Evolutionary conservation across 1,140 invertebrate genomes (phyloP).

Genomic region (Drosophila paulistorum): DNA sequence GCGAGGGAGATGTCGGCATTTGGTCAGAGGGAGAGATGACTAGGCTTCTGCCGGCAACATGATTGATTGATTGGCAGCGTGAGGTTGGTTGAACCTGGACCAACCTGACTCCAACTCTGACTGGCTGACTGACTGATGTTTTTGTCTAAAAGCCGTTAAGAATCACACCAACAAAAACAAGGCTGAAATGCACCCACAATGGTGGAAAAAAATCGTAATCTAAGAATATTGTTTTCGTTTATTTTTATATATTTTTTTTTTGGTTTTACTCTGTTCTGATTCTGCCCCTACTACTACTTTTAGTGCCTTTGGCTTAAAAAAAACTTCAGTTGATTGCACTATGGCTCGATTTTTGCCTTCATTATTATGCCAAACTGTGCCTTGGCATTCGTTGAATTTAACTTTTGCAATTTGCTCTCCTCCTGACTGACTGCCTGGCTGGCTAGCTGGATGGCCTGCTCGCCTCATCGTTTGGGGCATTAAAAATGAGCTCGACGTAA

Average conservation of each 20-base stretch:
- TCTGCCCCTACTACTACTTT: neutral
- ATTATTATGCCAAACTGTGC: conserved; percentile 81
- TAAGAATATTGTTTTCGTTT: conserved; percentile 1
- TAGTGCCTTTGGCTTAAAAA: conserved; percentile 11
- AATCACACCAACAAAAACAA: conserved; percentile 60
- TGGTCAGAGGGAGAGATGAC: conserved; percentile 64
- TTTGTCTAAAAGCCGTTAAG: conserved; percentile 81
- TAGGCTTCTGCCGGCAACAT: conserved; percentile 65
- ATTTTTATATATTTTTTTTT: neutral
- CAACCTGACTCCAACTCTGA: conserved; percentile 32
- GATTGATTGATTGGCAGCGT: conserved; percentile 81
- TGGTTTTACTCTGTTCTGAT: neutral
- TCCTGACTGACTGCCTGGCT: conserved; percentile 38
- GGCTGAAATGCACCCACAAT: conserved; percentile 13
- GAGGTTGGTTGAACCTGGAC: conserved; percentile 57
- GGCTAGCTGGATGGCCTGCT: conserved; percentile 11
- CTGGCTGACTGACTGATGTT: conserved; percentile 51
- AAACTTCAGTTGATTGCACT: conserved; percentile 63
- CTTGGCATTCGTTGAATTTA: conserved; percentile 79
- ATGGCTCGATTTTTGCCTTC: conserved; percentile 45
- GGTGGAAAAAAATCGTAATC: neutral
- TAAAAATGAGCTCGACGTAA: conserved; percentile 79
- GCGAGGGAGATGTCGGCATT: conserved; percentile 63
- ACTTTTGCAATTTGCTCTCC: conserved; percentile 79
- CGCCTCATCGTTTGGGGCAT: conserved; percentile 60